Conservation (phyloP, 2,113 vertebrate species). For the Megaptera novaeangliae region DNA sequence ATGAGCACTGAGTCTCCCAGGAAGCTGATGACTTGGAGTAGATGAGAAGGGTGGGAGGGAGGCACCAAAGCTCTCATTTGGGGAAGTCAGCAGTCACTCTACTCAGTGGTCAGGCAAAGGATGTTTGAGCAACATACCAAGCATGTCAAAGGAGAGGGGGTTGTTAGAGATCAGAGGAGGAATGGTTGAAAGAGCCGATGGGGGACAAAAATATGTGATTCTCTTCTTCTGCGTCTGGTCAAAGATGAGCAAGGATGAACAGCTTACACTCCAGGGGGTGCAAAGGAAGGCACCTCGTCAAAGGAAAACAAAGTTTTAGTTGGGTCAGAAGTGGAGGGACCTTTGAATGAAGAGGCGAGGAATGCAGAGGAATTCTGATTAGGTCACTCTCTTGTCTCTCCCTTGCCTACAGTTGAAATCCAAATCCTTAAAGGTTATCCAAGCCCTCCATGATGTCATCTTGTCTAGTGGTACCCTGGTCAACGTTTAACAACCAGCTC, state of each 20-base stretch:
- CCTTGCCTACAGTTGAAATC: background rate
- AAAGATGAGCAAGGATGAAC: background rate
- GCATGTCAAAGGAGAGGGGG: accelerated
- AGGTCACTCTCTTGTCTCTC: background rate
- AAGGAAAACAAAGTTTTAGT: background rate
- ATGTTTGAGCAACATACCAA: background rate
- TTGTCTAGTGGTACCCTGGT: background rate
- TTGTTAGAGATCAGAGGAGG: background rate
- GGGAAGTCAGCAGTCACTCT: background rate
- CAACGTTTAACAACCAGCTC: background rate
- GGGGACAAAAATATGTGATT: background rate
- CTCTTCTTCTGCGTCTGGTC: background rate
- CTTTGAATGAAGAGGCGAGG: background rate
- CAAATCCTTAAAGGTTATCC: background rate
- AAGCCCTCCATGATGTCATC: background rate
- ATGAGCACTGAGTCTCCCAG: background rate
- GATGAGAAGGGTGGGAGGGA: background rate
- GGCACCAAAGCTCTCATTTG: background rate
- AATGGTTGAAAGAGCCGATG: background rate
- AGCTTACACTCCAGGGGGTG: too few species aligned
- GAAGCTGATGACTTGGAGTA: background rate
- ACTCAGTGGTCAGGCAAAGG: background rate
- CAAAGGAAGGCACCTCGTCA: background rate
- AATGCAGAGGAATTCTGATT: background rate
- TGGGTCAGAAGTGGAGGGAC: background rate